Conservation (phyloP, 2,797 vertebrate genomes). For the Enteromius thamalakanensis region DNA sequence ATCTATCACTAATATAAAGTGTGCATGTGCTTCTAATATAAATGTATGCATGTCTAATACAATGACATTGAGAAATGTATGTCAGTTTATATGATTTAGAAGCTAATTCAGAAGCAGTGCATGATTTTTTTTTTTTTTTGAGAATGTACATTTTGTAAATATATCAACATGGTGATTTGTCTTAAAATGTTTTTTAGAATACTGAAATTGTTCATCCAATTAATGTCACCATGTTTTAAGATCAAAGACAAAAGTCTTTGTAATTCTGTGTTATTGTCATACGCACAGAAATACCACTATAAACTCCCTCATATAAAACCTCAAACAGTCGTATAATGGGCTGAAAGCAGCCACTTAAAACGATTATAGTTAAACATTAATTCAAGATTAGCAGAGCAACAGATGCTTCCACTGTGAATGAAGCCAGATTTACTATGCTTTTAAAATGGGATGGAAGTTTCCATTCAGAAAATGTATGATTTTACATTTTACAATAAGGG, state of each 20-base stretch:
- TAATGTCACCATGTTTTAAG: not conserved
- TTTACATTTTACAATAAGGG: not conserved
- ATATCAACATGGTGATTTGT: not conserved
- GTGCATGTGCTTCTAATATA: not conserved
- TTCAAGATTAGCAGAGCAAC: not conserved
- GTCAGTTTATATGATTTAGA: not conserved
- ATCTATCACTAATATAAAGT: not conserved
- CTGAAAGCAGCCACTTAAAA: not conserved
- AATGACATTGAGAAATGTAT: not conserved
- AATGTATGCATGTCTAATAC: not conserved
- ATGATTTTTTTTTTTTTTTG: not conserved
- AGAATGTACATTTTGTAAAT: fast-evolving
- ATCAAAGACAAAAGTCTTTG: not conserved
- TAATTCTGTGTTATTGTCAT: not conserved
- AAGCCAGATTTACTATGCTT: not conserved
- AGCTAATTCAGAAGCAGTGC: not conserved
- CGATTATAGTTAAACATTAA: constrained; percentile 41
- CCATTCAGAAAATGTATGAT: not conserved
- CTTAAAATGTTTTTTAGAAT: not conserved
- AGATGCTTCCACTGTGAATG: not conserved
- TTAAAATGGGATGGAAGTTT: not conserved
- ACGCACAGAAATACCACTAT: not conserved
- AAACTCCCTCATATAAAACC: constrained; percentile 17
- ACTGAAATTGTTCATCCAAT: not conserved
- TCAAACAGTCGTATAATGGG: not conserved